phyloP scores from a whole-genome alignment of 2,797 vertebrate genomes.

The Arrhamphus sclerolepis region DNA sequence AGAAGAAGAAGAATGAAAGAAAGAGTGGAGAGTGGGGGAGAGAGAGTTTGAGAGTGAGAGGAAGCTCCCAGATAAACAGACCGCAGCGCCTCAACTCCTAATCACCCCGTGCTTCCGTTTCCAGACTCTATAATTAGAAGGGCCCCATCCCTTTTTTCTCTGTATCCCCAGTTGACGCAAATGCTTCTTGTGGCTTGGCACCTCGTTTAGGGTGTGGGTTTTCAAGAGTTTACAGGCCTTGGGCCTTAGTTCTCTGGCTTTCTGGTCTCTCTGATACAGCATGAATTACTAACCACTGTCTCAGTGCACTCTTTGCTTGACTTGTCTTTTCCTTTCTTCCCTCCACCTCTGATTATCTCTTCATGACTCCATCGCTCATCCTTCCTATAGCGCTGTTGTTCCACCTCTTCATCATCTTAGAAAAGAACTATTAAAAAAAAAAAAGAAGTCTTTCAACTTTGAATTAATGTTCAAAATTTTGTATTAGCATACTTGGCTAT shows the following conservation, averaged over 20 bases:
- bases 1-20: conserved; percentile 75
- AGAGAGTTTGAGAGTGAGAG: conserved; percentile 80
- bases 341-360: conserved; percentile 46
- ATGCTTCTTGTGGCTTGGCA: conserved; percentile 99
- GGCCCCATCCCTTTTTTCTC: conserved; percentile 89
- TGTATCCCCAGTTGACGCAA: conserved; percentile 99
- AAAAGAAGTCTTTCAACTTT: conserved; percentile 33
- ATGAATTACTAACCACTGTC: conserved; percentile 95
- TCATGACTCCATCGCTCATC: conserved; percentile 36
- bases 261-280: conserved; percentile 92
- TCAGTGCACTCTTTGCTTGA: conserved; percentile 82
- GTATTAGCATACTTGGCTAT: conserved; percentile 50
- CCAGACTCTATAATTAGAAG: conserved; percentile 99
- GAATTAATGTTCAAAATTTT: conserved; percentile 65
- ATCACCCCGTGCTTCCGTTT: conserved; percentile 97
- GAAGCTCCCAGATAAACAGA: conserved; percentile 98
- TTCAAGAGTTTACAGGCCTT: conserved; percentile 88
- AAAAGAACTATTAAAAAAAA: conserved; percentile 27
- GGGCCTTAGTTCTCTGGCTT: conserved; percentile 89
- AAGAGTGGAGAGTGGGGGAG: conserved; percentile 81
- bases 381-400: conserved; percentile 27
- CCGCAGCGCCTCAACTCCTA: conserved; percentile 96
- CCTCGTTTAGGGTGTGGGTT: conserved; percentile 97
- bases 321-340: conserved; percentile 79
- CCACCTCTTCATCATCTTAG: conserved; percentile 31